Conservation (phyloP, 2,797 vertebrate genomes). For the Sebastes alutus region DNA sequence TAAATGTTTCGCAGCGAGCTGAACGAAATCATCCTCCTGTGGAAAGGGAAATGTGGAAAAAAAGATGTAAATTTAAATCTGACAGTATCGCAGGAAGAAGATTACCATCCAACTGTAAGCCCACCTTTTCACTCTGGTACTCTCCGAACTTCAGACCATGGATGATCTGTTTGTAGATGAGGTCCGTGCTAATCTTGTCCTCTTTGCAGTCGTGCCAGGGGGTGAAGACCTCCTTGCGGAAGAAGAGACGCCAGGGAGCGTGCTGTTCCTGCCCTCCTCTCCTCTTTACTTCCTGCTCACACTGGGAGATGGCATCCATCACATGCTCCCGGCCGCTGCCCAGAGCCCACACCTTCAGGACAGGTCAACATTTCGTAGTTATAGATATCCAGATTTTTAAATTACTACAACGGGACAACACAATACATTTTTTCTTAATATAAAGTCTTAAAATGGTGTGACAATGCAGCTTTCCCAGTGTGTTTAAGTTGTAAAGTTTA, state of each 20-base stretch:
- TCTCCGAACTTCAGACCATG: conserved; percentile 90
- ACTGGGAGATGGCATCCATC: conserved; percentile 95
- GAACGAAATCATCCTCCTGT: conserved; percentile 90
- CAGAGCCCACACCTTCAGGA: conserved; percentile 90
- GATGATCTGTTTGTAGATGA: conserved; percentile 93
- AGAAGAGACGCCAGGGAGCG: conserved; percentile 92
- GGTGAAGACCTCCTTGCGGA: conserved; percentile 95
- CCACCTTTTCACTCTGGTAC: conserved; percentile 91
- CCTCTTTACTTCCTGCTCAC: conserved; percentile 91
- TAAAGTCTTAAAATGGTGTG: background rate
- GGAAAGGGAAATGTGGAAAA: background rate
- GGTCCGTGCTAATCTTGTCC: conserved; percentile 90
- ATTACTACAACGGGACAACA: background rate
- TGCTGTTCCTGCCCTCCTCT: conserved; percentile 89
- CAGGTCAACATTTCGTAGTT: background rate
- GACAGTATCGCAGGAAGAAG: background rate
- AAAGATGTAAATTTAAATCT: background rate
- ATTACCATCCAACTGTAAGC: background rate
- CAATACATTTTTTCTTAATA: background rate
- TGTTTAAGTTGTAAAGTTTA: background rate
- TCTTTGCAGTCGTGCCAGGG: conserved; percentile 92
- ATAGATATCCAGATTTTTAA: background rate
- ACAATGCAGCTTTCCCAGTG: background rate
- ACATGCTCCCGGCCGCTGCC: conserved; percentile 89
- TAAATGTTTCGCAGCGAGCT: conserved; percentile 88